These are phyloP conservation scores for Halichoeres trimaculatus DNA, from an alignment of 2,113 vertebrate genomes.

Conservation along the genomic window DNA sequence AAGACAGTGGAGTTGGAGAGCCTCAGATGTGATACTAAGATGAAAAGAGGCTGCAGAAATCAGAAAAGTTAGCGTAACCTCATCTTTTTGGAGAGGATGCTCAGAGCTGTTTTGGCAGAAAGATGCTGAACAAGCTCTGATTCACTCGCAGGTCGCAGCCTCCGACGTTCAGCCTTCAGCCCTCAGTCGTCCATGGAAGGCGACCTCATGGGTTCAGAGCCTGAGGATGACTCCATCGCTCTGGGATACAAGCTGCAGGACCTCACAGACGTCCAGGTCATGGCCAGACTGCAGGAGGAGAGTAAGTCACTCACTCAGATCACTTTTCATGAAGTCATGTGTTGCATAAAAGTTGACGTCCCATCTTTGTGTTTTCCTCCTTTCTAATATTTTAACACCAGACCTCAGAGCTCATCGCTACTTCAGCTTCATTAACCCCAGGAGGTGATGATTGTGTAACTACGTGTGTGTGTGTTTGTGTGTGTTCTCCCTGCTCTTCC, in stretches of 20 bases:
- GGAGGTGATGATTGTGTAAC: slow-evolving; percentile 61
- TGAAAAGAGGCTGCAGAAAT: neutral
- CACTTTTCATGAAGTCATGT: too few relatives aligned
- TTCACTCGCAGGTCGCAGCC: slow-evolving; percentile 78
- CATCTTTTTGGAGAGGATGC: slow-evolving; percentile 9
- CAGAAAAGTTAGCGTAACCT: too few relatives aligned
- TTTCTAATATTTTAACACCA: slow-evolving; percentile 57
- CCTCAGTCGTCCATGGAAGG: slow-evolving; percentile 89
- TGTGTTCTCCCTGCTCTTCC: slow-evolving; percentile 33
- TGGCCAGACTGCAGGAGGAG: slow-evolving; percentile 97
- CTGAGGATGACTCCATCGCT: slow-evolving; percentile 89
- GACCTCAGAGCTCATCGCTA: slow-evolving; percentile 80
- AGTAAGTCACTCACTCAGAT: slow-evolving; percentile 84
- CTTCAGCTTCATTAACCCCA: slow-evolving; percentile 80
- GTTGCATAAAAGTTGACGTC: slow-evolving; percentile 11
- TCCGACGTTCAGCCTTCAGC: slow-evolving; percentile 83
- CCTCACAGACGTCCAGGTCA: slow-evolving; percentile 95
- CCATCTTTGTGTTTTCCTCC: slow-evolving; percentile 26
- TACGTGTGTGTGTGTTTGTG: slow-evolving; percentile 21
- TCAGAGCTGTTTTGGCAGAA: neutral
- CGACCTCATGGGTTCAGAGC: slow-evolving; percentile 85
- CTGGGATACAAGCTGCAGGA: slow-evolving; percentile 96
- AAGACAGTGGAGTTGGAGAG: too few relatives aligned
- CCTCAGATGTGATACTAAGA: too few relatives aligned
- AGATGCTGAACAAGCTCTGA: neutral